Evolutionary conservation across 2,797 vertebrate genomes (phyloP), one percentile per base, ranked within the genome.

Genomic region (Crypturellus tataupa): DNA sequence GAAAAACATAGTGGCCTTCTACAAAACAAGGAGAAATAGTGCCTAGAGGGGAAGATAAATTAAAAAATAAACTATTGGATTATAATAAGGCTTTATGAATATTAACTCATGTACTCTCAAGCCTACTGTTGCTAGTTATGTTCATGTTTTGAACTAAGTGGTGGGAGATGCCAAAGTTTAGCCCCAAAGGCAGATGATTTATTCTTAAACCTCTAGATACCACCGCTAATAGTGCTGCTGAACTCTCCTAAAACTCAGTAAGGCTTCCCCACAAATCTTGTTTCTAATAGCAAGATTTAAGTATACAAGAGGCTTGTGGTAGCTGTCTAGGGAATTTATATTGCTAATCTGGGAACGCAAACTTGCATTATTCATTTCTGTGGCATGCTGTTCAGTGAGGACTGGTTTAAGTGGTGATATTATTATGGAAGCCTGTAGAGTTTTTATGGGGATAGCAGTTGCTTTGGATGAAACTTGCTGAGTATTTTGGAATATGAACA

Each of bases 371-470:
- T 7, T 72, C 11, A 31, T 78, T 64, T 25, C 56, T 49, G 7
- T 0, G 0, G 21, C 8, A 4, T 27, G 24, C 17, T 78, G 21
- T 17, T 78, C 39, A 4, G 2, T 53, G 70, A 64, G 35, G 6
- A 24, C 39, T 24, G 1, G 1, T 13, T 6, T 20, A 24, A 35
- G 20, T 55, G 23, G 3, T 31, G 49, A 9, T 49, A 23, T 49
- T 12, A 2, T 42, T 53, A 17, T 47, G 25, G 39, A 90, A 85
- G 11, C 49, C 35, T 53, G 2, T 53, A 24, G 27, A 60, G 17
- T 12, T 69, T 81, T 35, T 3, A 24, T 31, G 7, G 5, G 8
- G 4, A 5, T 51, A 60, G 19, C 27, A 63, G 29, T 67, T 91
- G 37, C 31, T 87, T 12, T 83, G 40, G 8, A 56, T 4, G 1